Percentiles rank a stretch among this genome's conserved stretches.
Evolutionary conservation across 1,140 invertebrate species (phyloP).

Genomic region (Calosoma granatense): DNA sequence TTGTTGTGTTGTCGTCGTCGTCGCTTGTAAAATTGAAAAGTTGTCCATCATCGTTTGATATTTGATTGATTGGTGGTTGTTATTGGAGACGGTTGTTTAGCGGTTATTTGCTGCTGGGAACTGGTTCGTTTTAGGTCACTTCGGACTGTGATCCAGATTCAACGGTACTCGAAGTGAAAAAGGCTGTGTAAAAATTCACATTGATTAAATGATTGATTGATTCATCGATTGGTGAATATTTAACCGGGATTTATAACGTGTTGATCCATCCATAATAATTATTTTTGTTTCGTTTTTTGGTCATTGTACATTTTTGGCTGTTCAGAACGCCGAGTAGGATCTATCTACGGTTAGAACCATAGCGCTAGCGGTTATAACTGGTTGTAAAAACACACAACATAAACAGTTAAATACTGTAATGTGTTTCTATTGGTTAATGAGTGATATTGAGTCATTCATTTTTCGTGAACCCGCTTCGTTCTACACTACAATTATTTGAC

Average conservation of each 20-base stretch:
- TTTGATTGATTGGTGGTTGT: not conserved
- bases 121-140: not conserved
- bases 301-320: not conserved
- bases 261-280: not conserved
- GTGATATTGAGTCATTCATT: not conserved
- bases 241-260: conserved; percentile 21
- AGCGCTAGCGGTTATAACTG: too few relatives aligned
- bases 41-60: not conserved
- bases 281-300: not conserved
- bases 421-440: not conserved
- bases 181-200: conserved; percentile 27
- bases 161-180: conserved; percentile 22
- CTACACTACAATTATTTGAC: too few relatives aligned
- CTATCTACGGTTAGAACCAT: too few relatives aligned
- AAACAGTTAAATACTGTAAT: not conserved
- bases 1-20: conserved; percentile 16
- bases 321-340: not conserved
- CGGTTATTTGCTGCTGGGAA: not conserved
- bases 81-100: not conserved
- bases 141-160: not conserved
- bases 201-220: conserved; percentile 26
- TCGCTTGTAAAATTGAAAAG: not conserved
- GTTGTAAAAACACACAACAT: not conserved
- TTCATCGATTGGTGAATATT: too few relatives aligned
- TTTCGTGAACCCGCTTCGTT: not conserved